Base-by-base conservation (phyloP, 2,113 vertebrate species). In the Marmota monax region DNA sequence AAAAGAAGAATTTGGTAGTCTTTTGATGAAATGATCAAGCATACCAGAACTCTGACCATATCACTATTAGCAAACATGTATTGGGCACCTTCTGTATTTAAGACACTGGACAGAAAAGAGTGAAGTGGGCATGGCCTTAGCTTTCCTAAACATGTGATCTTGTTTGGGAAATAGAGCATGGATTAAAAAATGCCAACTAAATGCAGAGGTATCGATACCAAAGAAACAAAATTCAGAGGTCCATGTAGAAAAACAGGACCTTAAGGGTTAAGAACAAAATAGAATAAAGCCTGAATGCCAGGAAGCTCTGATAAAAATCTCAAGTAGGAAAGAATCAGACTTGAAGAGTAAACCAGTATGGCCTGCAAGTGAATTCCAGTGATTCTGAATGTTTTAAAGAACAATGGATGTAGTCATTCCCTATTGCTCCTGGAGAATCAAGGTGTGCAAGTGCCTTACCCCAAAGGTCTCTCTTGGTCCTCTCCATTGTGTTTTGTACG, bases 131-230 rank as follows among this genome's bases (percentile, higher is more conserved):
- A n/a, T 65, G 25, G 32, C 34, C 25, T 39, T 86, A 84, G 4
- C 22, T 34, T 92, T 88, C 65, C 53, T 32, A 70, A 13, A 78
- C 7, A 17, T 25, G 7, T 42, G 37, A 34, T 39, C 70, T 79
- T 80, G 22, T 16, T 34, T 37, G 23, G 20, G 9, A 89, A 83
- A 72, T 10, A 56, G 1, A 78, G 14, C 39, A 32, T 39, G 20
- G 18, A 42, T 83, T 82, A 82, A 16, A 51, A 96, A 96, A 93
- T 9, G 23, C 7, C 39, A 96, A 89, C 34, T 83, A 51, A 93
- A 94, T 86, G 22, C 63, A 80, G 13, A 95, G 13, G 14, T 48
- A 76, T 20, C 76, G 32, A 88, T 12, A 56, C 20, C 45, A 73
- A 92, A 63, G 20, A 90, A 90, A 69, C 8, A 80, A 85, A 86